phyloP scores from a whole-genome alignment of 1,140 invertebrate species.

The Apis mellifera region Amel_HAv3.1 CM009946.2:3987501-3988000 shows the following conservation, averaged over 20 bases:
- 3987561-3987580: slow-evolving; percentile 66
- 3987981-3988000: background rate
- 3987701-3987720: background rate
- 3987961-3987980: background rate
- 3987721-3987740: background rate
- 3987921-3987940: slow-evolving; percentile 5
- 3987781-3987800: background rate
- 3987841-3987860: background rate
- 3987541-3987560: slow-evolving; percentile 44
- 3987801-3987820: background rate
- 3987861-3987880: background rate
- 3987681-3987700: background rate
- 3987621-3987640: slow-evolving; percentile 58
- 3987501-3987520: slow-evolving; percentile 35
- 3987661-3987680: slow-evolving; percentile 56
- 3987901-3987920: background rate
- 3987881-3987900: background rate
- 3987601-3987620: slow-evolving; percentile 54
- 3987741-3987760: slow-evolving; percentile 5
- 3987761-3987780: slow-evolving; percentile 19
- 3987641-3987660: slow-evolving; percentile 71
- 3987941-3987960: background rate
- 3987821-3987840: slow-evolving; percentile 13
- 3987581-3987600: slow-evolving; percentile 64
- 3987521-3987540: slow-evolving; percentile 29